Conservation (phyloP, 2,113 vertebrate species). For the Siphamia tubifer region DNA sequence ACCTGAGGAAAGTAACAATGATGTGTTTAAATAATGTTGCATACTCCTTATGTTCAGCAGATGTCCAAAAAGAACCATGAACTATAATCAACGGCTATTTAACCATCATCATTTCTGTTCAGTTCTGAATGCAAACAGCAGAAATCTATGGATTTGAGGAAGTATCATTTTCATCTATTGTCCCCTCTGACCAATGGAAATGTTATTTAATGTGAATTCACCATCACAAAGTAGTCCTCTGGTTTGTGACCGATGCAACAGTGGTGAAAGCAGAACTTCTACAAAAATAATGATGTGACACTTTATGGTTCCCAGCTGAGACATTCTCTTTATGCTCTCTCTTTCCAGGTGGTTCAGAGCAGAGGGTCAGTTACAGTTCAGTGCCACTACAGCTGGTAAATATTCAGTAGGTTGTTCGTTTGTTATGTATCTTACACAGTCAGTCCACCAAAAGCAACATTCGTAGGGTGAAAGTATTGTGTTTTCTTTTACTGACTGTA, state of each 20-base stretch:
- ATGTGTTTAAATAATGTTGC: constrained; percentile 1
- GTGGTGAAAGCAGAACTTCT: background rate
- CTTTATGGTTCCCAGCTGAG: constrained; percentile 42
- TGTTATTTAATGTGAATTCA: background rate
- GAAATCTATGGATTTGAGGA: too few relatives aligned
- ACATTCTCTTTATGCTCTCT: constrained; percentile 43
- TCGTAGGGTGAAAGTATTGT: background rate
- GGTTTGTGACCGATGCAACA: background rate
- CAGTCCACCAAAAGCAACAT: background rate
- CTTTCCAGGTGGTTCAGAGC: constrained; percentile 43
- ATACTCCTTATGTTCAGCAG: background rate
- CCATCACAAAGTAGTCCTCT: background rate
- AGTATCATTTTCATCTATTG: background rate
- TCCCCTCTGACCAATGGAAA: background rate
- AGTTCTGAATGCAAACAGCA: too few relatives aligned
- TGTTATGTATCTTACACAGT: background rate
- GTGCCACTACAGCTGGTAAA: constrained; percentile 31
- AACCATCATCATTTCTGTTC: background rate
- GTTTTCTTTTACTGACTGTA: too few relatives aligned
- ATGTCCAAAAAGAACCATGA: background rate
- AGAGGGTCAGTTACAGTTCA: constrained; percentile 49
- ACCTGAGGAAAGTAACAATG: background rate
- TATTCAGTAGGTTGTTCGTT: background rate
- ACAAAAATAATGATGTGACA: constrained; percentile 37
- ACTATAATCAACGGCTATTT: background rate